phyloP scores from a whole-genome alignment of 2,113 vertebrate species.

The Noctilio leporinus region DNA sequence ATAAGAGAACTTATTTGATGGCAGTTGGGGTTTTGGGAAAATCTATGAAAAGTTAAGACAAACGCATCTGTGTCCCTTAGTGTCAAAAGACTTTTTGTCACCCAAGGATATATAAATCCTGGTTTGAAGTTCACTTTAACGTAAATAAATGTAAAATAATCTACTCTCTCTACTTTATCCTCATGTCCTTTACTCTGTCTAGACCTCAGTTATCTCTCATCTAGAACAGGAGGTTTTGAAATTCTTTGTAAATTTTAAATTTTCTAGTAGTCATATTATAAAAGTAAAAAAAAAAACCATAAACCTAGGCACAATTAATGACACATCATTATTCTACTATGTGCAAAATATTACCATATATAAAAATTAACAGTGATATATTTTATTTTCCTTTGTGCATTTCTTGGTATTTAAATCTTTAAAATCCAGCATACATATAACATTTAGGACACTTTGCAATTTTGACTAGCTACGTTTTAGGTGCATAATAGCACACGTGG shows the following conservation, averaged over 20 bases:
- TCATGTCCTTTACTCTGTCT: background rate
- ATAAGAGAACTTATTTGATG: background rate
- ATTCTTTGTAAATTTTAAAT: background rate
- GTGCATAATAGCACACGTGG: background rate
- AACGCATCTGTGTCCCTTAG: background rate
- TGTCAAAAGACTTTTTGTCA: background rate
- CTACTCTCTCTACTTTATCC: background rate
- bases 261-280: background rate
- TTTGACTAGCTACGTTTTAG: background rate
- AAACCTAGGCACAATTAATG: background rate
- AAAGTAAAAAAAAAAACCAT: background rate
- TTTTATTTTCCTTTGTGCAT: background rate
- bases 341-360: background rate
- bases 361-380: background rate
- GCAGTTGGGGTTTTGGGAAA: background rate
- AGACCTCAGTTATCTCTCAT: background rate
- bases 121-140: background rate
- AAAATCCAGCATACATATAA: background rate
- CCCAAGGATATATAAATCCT: background rate
- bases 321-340: background rate
- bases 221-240: background rate
- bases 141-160: background rate
- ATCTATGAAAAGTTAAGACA: background rate
- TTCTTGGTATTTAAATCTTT: background rate
- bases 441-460: background rate